Base-by-base conservation (phyloP, 2,888 invertebrate species). In the Ichneumon xanthorius region DNA sequence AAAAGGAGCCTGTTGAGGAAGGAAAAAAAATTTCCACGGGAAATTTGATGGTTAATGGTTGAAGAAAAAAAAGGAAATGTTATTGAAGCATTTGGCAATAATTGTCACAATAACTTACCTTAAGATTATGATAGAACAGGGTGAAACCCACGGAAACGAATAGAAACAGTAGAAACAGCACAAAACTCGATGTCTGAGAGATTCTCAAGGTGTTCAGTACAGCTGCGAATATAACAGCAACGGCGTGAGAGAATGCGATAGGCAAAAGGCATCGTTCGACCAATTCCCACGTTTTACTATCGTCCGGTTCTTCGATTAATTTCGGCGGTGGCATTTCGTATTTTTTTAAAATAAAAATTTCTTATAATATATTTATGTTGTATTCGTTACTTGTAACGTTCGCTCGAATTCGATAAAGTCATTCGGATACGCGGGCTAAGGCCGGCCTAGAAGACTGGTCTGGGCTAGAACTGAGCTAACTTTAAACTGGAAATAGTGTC, bases 71-170 rank as follows among this genome's bases (percentile, higher is more conserved):
- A 61, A 30, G 22, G 9, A 22, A 22, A 16, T 19, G 6, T 26
- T 22, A 22, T 19, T 4, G 26, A 65, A 61, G 26, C 33, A 11
- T 33, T 40, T 19, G n/a, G 3, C 9, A 65, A 9, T 65, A n/a
- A 65, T 65, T 37, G 6, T 19, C 65, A 40, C 65, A 37, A 4
- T 30, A 50, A 71, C 65, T 95, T 94, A 97, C 97, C 96, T 97
- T 97, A 71, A 98, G 95, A 92, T 97, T 97, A 92, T 97, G 97
- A 94, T 97, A 98, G 94, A 97, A 97, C 94, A 97, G 95, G 11
- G 97, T 96, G 2, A 96, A 96, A 37, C 97, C 97, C 86, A 97
- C 95, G 72, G 97, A 96, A 90, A 97, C 95, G 72, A 96, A 95
- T 67, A 94, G 87, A 92, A 97, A 97, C 95, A 97, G 96, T 48